Conservation (phyloP, 2,113 vertebrate genomes). For the Carassius carassius region DNA sequence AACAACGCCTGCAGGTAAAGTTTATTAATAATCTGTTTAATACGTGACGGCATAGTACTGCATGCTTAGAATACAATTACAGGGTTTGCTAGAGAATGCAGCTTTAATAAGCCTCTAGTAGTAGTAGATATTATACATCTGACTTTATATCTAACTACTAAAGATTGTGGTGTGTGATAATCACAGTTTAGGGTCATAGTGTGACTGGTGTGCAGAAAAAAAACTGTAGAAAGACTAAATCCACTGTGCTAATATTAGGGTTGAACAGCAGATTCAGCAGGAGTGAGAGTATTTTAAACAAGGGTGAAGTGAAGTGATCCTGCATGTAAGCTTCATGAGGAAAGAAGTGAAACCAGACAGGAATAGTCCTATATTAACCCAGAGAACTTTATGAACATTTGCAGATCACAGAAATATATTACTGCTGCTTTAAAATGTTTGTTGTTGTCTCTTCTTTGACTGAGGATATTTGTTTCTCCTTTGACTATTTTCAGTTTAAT, state of each 20-base stretch:
- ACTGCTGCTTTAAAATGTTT: neutral
- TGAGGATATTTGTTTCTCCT: neutral
- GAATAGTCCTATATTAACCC: neutral
- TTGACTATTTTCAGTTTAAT: neutral
- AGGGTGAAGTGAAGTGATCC: constrained; percentile 49
- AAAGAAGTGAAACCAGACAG: neutral
- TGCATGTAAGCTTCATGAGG: constrained; percentile 39
- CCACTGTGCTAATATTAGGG: neutral
- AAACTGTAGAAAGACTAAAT: neutral
- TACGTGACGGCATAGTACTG: neutral
- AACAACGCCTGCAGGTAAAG: constrained; percentile 85
- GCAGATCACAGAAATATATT: neutral
- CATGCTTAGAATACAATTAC: neutral
- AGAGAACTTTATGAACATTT: neutral
- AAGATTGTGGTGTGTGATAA: neutral
- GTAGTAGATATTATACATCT: neutral
- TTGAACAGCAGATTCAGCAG: no score
- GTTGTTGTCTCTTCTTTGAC: neutral
- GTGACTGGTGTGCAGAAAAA: neutral
- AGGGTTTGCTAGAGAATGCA: neutral
- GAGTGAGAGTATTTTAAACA: neutral
- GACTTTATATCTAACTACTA: neutral
- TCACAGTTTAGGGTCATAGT: neutral
- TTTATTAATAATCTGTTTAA: neutral
- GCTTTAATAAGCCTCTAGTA: neutral